A percentile compares a stretch with the other conserved stretches of the same genome.
Conservation (phyloP, 1,140 invertebrate species). For the Drosophila gunungcola region DNA sequence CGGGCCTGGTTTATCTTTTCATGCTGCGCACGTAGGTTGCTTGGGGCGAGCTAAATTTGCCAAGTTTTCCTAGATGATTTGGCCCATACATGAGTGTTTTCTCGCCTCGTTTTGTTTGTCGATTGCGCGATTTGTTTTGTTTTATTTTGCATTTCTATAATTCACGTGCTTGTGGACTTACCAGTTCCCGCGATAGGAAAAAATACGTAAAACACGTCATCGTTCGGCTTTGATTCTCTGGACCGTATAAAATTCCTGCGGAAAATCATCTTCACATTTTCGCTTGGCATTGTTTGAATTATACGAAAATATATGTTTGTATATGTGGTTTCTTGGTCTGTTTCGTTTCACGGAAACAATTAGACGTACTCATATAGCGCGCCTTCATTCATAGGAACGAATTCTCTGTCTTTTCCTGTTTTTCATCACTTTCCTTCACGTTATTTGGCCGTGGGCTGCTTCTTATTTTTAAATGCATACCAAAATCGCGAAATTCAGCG, state of each 20-base stretch:
- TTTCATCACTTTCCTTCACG: not conserved
- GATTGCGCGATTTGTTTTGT: conserved; percentile 44
- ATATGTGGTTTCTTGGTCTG: conserved; percentile 28
- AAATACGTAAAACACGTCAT: conserved; percentile 33
- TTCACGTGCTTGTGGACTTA: conserved; percentile 73
- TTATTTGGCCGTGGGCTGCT: conserved; percentile 7
- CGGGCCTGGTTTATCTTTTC: conserved; percentile 41
- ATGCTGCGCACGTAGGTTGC: conserved; percentile 69
- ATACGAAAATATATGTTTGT: conserved; percentile 20
- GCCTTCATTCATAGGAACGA: conserved; percentile 46
- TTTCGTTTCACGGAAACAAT: conserved; percentile 74
- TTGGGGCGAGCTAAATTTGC: conserved; percentile 68
- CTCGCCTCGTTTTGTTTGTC: conserved; percentile 43
- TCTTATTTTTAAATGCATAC: conserved; percentile 39
- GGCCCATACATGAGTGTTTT: conserved; percentile 44
- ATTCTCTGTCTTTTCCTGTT: conserved; percentile 16
- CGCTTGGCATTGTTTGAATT: conserved; percentile 43
- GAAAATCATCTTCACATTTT: conserved; percentile 27
- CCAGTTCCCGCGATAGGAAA: conserved; percentile 11
- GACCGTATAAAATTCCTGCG: conserved; percentile 10
- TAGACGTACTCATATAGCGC: conserved; percentile 42
- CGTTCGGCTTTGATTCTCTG: conserved; percentile 17
- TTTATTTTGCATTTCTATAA: conserved; percentile 63
- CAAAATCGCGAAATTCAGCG: conserved; percentile 24
- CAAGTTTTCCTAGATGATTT: conserved; percentile 77